These are phyloP conservation scores for Oscheius sp. DNA, from an alignment of 1,140 invertebrate species.

Conservation along the genomic window DNA sequence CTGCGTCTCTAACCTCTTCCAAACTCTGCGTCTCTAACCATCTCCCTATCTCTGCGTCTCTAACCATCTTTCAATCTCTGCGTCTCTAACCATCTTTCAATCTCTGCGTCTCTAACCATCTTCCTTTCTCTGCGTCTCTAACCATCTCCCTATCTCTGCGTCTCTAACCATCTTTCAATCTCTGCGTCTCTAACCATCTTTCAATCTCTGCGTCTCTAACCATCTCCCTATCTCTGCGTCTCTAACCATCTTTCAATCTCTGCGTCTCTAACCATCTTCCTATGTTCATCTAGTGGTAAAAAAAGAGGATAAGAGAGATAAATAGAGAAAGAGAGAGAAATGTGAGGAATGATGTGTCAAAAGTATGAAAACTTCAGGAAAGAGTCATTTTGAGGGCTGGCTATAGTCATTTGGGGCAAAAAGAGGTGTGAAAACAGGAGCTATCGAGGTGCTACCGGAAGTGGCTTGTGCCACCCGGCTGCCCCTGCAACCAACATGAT, in stretches of 20 bases:
- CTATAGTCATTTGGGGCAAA: neutral
- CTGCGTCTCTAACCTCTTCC: neutral
- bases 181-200: neutral
- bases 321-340: no score
- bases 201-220: neutral
- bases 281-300: conserved; percentile 7
- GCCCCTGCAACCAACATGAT: conserved; percentile 6
- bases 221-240: no score
- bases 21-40: neutral
- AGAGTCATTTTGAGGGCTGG: no score
- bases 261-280: neutral
- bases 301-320: neutral
- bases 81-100: neutral
- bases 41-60: neutral
- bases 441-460: neutral
- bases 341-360: no score
- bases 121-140: neutral
- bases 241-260: neutral
- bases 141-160: no score
- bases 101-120: neutral
- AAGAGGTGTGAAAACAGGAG: neutral
- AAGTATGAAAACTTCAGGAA: no score
- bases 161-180: neutral
- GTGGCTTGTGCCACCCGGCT: neutral
- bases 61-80: no score